phyloP scores from a whole-genome alignment of 2,888 invertebrate species.

The Nemotelus nigrinus region DNA sequence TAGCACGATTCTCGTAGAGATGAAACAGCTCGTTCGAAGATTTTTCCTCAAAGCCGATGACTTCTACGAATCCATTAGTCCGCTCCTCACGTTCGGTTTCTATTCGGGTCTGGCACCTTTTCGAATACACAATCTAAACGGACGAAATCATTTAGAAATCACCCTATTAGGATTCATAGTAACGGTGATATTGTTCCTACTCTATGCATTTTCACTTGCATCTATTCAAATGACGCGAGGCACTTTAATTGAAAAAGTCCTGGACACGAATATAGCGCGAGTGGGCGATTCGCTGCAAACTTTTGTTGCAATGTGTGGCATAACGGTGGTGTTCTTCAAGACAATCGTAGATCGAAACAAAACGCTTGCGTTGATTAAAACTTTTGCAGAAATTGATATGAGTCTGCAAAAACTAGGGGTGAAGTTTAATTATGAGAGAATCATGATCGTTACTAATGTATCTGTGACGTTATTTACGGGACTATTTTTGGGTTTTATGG shows the following conservation, averaged over 20 bases:
- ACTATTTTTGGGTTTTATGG: background rate
- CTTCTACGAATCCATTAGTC: constrained; percentile 7
- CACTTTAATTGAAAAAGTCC: constrained; percentile 61
- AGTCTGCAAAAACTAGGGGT: constrained; percentile 15
- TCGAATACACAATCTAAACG: background rate
- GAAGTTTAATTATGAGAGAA: constrained; percentile 2
- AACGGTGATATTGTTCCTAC: background rate
- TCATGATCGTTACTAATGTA: background rate
- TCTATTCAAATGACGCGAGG: constrained; percentile 52
- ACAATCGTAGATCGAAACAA: constrained; percentile 52
- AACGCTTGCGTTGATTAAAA: background rate
- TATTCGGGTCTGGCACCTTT: constrained; percentile 24
- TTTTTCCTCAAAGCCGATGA: constrained; percentile 2
- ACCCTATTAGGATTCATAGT: background rate
- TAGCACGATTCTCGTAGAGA: too few species aligned
- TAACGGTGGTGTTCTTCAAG: constrained; percentile 55
- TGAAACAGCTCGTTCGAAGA: too few species aligned
- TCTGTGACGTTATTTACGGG: background rate
- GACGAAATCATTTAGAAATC: background rate
- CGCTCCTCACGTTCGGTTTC: constrained; percentile 26
- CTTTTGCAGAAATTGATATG: background rate
- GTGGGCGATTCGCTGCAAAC: constrained; percentile 61
- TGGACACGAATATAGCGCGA: constrained; percentile 60
- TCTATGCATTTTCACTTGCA: background rate
- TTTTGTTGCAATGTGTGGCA: constrained; percentile 59